Conservation (phyloP, 2,888 invertebrate genomes). For the Nemotelus pantherinus region DNA sequence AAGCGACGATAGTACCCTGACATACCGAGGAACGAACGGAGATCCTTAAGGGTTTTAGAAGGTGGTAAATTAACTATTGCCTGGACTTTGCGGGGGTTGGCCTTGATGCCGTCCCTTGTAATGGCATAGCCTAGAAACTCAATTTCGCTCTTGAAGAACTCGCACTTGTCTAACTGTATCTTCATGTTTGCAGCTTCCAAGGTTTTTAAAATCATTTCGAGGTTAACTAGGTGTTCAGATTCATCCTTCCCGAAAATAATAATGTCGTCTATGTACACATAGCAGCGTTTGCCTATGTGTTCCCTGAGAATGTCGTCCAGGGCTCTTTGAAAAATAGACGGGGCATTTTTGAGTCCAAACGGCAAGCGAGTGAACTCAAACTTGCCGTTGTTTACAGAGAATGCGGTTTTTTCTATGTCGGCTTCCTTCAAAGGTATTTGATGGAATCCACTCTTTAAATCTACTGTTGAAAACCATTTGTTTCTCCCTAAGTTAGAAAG, state of each 20-base stretch:
- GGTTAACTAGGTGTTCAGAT: neutral
- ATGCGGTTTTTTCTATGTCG: slow-evolving; percentile 35
- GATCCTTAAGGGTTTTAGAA: too few relatives aligned
- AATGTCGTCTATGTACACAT: slow-evolving; percentile 10
- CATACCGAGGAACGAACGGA: too few relatives aligned
- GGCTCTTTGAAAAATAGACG: neutral
- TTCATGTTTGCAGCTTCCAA: neutral
- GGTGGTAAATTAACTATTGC: too few relatives aligned
- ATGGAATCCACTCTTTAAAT: slow-evolving; percentile 30
- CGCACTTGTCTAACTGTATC: too few relatives aligned
- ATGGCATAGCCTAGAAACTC: too few relatives aligned
- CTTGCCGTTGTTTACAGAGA: slow-evolving; percentile 31
- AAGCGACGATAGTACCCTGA: too few relatives aligned
- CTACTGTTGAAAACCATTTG: neutral
- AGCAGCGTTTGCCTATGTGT: slow-evolving; percentile 27
- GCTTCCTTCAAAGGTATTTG: slow-evolving; percentile 16
- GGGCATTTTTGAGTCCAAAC: neutral
- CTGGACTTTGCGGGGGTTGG: too few relatives aligned
- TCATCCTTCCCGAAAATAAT: neutral
- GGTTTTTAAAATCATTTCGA: neutral
- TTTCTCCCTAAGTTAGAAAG: slow-evolving; percentile 25
- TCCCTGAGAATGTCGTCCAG: neutral
- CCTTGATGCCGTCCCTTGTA: too few relatives aligned
- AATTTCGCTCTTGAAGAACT: too few relatives aligned
- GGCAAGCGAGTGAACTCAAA: slow-evolving; percentile 11